These are phyloP conservation scores for Onchidella celtica DNA, from an alignment of 2,888 invertebrate species.

Conservation along the genomic window DNA sequence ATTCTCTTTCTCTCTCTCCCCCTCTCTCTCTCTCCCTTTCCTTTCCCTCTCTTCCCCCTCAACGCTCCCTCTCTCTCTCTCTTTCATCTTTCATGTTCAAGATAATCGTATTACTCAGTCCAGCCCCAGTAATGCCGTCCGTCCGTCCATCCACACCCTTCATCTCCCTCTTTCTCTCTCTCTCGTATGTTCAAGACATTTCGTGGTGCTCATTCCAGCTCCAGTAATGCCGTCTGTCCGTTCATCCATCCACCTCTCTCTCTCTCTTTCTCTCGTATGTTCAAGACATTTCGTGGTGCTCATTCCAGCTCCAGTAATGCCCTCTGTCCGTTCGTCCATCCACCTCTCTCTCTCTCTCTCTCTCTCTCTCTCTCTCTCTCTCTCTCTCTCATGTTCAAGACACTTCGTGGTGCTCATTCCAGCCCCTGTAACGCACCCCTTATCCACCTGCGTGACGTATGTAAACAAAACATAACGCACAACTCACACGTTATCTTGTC, in stretches of 20 bases:
- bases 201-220: not conserved
- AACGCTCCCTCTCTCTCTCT: constrained; percentile 27
- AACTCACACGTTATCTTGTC: too few relatives aligned
- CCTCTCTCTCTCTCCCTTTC: constrained; percentile 23
- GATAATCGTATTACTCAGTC: not conserved
- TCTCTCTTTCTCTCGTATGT: not conserved
- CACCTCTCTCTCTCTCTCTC: constrained; percentile 10
- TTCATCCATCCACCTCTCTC: not conserved
- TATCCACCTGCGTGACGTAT: too few relatives aligned
- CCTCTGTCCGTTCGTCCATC: constrained; percentile 5
- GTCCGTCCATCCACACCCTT: constrained; percentile 6
- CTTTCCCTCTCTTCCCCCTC: not conserved
- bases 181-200: not conserved
- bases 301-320: too few relatives aligned
- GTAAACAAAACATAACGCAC: too few relatives aligned
- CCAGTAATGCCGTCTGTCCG: not conserved
- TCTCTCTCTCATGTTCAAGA: not conserved
- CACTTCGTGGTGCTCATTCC: not conserved
- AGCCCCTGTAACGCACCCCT: not conserved
- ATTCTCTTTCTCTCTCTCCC: constrained; percentile 4
- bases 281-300: not conserved
- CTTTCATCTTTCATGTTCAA: not conserved
- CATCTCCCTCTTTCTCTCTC: too few relatives aligned
- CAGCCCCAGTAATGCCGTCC: not conserved
- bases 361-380: constrained; percentile 20